Base-by-base conservation (phyloP, 2,888 invertebrate species). In the Mylabris sibirica region DNA sequence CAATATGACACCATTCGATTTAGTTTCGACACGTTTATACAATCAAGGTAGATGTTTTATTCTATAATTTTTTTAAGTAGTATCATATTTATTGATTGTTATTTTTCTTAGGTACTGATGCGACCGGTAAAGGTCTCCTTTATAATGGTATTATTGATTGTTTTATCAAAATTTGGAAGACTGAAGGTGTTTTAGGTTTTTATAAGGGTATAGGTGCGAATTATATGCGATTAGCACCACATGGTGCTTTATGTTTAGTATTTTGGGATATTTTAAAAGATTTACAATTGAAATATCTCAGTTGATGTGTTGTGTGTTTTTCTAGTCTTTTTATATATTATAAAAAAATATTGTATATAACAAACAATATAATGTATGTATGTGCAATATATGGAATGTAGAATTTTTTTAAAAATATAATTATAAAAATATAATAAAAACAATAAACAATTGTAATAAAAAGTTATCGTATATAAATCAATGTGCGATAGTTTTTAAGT, bases 141-240 rank as follows among this genome's bases (percentile, higher is more conserved):
- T 96, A 96, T 85, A 88, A 84, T 4, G 92, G 93, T 57, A 87
- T 95, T 2, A 71, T 89, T 0, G 94, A 96, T 83, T 95, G 95
- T 79, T 88, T 93, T 61, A 77, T 87, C 0, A 95, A 96, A 85
- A 93, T 93, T 71, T 89, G 90, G 76, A 87, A 84, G 78, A 89
- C 89, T 3, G 96, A 96, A 87, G 95, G 96, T 0, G 72, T 93
- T 1, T 84, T 86, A 63, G 96, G 96, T 0, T 89, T 97, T 76
- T 98, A 97, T 85, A 98, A 98, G 85, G 98, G 96, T 4, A 90
- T 95, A 70, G 91, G 92, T 62, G 95, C 97, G 0, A 94, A 94
- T 76, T 96, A 96, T 85, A 85, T 97, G 76, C 87, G 98, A 70
- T 88, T 97, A 59, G 97, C 95, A 0, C 97, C 97, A 0, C 97